Conservation (phyloP, 2,797 vertebrate genomes). For the Lepilemur ruficaudatus region DNA sequence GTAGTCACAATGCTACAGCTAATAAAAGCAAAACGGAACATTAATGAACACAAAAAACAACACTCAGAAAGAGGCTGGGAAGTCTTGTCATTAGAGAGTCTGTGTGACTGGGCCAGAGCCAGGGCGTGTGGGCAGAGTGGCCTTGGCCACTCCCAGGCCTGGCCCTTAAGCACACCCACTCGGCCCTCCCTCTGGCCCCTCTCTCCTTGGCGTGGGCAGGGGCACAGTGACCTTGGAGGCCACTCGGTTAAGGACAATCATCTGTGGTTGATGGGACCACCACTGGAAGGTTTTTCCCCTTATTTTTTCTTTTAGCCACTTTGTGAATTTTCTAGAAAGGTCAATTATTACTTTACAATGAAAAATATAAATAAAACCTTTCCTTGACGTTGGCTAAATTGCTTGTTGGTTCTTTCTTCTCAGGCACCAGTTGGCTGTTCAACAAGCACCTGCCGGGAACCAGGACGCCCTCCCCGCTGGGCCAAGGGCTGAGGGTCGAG, state of each 20-base stretch:
- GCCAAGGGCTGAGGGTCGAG: neutral
- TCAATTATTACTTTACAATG: neutral
- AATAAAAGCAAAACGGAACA: neutral
- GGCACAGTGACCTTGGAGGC: neutral
- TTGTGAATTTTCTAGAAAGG: neutral
- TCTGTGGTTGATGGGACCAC: neutral
- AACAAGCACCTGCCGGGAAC: neutral
- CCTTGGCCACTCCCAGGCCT: neutral
- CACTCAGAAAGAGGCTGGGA: neutral
- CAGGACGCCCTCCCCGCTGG: neutral
- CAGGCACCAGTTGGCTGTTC: fast-evolving
- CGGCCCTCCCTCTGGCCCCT: neutral
- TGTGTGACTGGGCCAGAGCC: neutral
- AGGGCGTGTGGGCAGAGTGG: neutral
- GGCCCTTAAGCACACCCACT: neutral
- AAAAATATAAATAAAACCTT: neutral
- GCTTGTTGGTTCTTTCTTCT: neutral
- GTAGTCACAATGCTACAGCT: neutral
- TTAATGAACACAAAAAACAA: neutral
- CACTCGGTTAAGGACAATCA: neutral
- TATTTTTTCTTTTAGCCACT: neutral
- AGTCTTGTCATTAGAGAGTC: fast-evolving
- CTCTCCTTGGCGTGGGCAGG: neutral
- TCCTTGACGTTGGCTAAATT: neutral
- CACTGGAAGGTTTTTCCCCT: neutral